Evolutionary conservation across 2,888 invertebrate genomes (phyloP), one percentile per base, ranked within the genome.

Genomic region (Mycalesis mineus): DNA sequence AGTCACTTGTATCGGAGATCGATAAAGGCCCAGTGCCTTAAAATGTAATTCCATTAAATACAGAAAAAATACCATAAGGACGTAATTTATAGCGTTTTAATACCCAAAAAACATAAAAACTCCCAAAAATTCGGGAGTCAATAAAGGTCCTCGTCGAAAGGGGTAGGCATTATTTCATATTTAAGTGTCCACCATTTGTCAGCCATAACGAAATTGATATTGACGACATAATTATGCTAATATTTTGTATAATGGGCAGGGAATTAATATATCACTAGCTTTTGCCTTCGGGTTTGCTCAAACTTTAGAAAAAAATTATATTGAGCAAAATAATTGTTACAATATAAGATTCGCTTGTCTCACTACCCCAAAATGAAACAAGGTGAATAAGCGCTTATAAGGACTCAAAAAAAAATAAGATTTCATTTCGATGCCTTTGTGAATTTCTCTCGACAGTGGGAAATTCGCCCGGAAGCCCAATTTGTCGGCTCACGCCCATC

Each of bases 401-500:
- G 5, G 22, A 4, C 22, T 2, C 3, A 22, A 2, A 22, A 22
- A 22, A 22, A 22, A 22, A 22, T 22, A 42, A n/a, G 33, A 33
- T 31, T 17, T 42, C 33, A 52, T 42, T 42, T 36, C 11, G 14
- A 33, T 49, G 36, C 3, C 7, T 40, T 29, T 31, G 33, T 33
- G 15, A 29, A 29, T 42, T 52, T 45, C 13, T 31, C 9, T 14
- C 29, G n/a, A 14, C 37, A 57, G 62, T 62, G 61, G 56, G 57
- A 58, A 53, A 60, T 68, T 69, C 65, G 78, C 76, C 80, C 82
- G 84, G 85, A 84, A 72, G 69, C 66, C 70, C 73, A 78, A 82
- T 82, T 81, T 81, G 82, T 81, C 76, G 67, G 80, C 80, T 75
- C 76, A 79, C 82, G 80, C 78, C 76, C 82, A 81, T 81, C 78